Base-by-base conservation (phyloP, 2,113 vertebrate species). In the Jacana jacana region DNA sequence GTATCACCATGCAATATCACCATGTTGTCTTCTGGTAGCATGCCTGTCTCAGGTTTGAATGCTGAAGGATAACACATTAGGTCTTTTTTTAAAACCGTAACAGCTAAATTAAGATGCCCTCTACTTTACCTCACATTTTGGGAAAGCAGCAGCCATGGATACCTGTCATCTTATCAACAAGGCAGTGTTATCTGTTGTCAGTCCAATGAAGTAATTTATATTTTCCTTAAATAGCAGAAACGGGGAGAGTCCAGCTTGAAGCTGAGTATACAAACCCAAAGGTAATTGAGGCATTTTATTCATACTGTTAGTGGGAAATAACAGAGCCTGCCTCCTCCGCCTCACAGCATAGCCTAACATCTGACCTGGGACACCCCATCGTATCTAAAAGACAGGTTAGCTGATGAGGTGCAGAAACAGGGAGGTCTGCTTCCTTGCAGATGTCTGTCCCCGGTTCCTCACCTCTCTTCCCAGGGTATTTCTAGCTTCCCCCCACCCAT, bases 391-490 rank as follows among this genome's bases (percentile, higher is more conserved):
- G 17, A 20, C 23, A 30, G 10, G 19, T 42, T 72, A 51, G 16
- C 27, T 1, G 1, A 86, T 2, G 13, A 77, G 33, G 7, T 77
- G 44, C 44, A 77, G 83, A 72, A 77, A 72, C 10, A 17, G 28
- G n/a, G 33, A 88, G 15, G 13, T 17, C 17, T 58, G 23, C n/a
- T 71, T 76, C 48, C 61, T 55, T 51, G 25, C 30, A 65, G 49
- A 52, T 0, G 0, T 60, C 57, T 57, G 58, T 13, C 70, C 42
- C 35, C 58, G 12, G 15, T 5, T 68, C 39, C 27, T 14, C 55
- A 54, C 28, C 60, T 66, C 0, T 0, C 28, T 35, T 12, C 4
- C 20, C 40, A 30, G 37, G 17, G 17, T 42, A 33, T 19, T 83
- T 70, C 31, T 64, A 84, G 76, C 28, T 69, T 69, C 10, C n/a